Evolutionary conservation across 2,888 invertebrate genomes (phyloP), one percentile per base, ranked within the genome.

Genomic region (Netelia melanura): DNA sequence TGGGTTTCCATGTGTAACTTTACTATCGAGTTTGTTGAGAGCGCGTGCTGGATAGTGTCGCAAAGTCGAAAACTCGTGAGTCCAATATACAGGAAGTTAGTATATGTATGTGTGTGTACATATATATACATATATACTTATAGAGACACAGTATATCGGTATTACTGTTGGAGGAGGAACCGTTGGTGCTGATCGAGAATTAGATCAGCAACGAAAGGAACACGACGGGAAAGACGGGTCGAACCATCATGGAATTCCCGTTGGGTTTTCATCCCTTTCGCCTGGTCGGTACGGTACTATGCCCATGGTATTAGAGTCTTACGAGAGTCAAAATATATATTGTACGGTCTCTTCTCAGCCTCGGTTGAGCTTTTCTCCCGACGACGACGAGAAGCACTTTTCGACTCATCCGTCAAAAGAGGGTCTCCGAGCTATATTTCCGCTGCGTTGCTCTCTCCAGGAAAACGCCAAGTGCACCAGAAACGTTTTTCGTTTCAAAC

Each of bases 21-120:
- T 67, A 21, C 44, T 58, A 80, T 80, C 58, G 58, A 80, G 72
- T 80, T 80, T 80, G 78, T 62, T 21, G 62, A 11, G 23, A n/a
- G 54, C 43, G 64, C 44, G 38, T 64, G 25, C 25, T 25, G 44
- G 61, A 79, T 48, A 58, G 67, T 30, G 70, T 71, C 21, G 71
- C 43, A 65, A 80, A 80, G 79, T 72, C 58, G 72, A 65, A 43
- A 71, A 72, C 65, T 72, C 58, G 65, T 56, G 65, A 72, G 65
- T 17, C 52, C 56, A 44, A 56, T 10, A n/a, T 62, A 70, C 38
- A 30, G 11, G 48, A 14, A 48, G 48, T 10, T 14, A 14, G 48
- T 48, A 3, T 48, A 14, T 17, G 17, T 17, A 17, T 17, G 17
- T 17, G 17, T 17, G 17, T 17, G 17, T 17, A n/a, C n/a, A 0